phyloP scores from a whole-genome alignment of 1,140 invertebrate genomes.

The Drosophila fuyamai region DNA sequence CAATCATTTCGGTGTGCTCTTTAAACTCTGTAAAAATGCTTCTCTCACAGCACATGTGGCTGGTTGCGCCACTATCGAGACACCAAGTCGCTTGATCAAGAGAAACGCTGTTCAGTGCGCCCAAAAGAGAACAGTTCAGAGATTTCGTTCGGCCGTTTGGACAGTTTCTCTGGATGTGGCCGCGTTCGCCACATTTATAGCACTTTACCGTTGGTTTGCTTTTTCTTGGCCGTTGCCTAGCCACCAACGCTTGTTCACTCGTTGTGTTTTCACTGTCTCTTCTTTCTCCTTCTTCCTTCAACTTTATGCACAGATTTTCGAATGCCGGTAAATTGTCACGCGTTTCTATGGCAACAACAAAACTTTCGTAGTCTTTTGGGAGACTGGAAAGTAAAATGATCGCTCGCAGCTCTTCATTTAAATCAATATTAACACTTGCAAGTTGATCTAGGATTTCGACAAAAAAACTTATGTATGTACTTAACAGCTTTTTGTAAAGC shows the following conservation, averaged over 20 bases:
- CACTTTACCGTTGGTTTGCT: too few relatives aligned
- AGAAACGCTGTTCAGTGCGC: too few relatives aligned
- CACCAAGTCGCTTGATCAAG: neutral
- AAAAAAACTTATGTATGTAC: neutral
- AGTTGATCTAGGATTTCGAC: constrained; percentile 9
- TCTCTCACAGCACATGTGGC: constrained; percentile 1
- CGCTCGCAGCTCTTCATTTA: constrained; percentile 6
- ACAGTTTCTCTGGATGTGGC: too few relatives aligned
- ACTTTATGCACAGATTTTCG: neutral
- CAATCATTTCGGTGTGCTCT: constrained; percentile 2
- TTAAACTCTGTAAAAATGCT: neutral
- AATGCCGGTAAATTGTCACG: constrained; percentile 7
- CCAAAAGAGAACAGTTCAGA: too few relatives aligned
- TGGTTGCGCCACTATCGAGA: neutral
- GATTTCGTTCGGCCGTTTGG: too few relatives aligned
- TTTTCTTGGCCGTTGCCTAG: neutral
- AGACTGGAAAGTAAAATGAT: constrained; percentile 17
- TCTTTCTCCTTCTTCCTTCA: neutral
- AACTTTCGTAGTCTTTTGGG: constrained; percentile 11
- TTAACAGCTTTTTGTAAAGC: constrained; percentile 16
- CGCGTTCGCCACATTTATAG: too few relatives aligned
- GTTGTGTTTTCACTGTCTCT: constrained; percentile 2
- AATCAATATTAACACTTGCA: neutral
- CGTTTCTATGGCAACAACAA: constrained; percentile 23
- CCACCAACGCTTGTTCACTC: neutral